A percentile compares a stretch with the other conserved stretches of the same genome.
Evolutionary conservation across 1,140 invertebrate genomes (phyloP).

Genomic region (Brachionus rotundiformis): DNA sequence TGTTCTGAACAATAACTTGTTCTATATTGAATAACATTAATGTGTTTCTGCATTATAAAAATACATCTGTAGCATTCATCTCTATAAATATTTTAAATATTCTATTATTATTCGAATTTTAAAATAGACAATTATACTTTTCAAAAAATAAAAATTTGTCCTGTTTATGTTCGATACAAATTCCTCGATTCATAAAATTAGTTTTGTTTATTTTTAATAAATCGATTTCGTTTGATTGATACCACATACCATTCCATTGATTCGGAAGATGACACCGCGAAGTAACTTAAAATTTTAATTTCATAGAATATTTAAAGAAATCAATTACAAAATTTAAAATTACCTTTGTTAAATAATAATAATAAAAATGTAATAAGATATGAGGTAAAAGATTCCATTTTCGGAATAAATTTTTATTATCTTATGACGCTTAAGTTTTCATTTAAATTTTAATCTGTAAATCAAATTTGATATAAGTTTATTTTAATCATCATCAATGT

Average conservation of each 20-base stretch:
- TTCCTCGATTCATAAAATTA: conserved; percentile 28
- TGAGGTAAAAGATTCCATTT: neutral
- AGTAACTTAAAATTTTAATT: neutral
- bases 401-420: neutral
- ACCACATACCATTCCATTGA: conserved; percentile 26
- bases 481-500: too few relatives aligned
- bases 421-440: neutral
- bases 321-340: neutral
- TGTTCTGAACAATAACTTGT: conserved; percentile 30
- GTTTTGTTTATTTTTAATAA: conserved; percentile 18
- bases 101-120: too few relatives aligned
- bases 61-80: conserved; percentile 38
- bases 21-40: conserved; percentile 42
- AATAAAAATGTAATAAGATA: neutral
- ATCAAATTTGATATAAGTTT: too few relatives aligned
- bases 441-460: neutral
- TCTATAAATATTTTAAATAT: too few relatives aligned
- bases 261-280: neutral
- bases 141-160: conserved; percentile 46
- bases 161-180: conserved; percentile 31
- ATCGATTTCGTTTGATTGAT: conserved; percentile 7
- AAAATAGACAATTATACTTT: neutral
- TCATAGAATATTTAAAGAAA: neutral
- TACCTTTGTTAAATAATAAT: neutral
- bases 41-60: conserved; percentile 51